Evolutionary conservation across 2,797 vertebrate genomes (phyloP), one percentile per base, ranked within the genome.

Genomic region (Sylvia borin): DNA sequence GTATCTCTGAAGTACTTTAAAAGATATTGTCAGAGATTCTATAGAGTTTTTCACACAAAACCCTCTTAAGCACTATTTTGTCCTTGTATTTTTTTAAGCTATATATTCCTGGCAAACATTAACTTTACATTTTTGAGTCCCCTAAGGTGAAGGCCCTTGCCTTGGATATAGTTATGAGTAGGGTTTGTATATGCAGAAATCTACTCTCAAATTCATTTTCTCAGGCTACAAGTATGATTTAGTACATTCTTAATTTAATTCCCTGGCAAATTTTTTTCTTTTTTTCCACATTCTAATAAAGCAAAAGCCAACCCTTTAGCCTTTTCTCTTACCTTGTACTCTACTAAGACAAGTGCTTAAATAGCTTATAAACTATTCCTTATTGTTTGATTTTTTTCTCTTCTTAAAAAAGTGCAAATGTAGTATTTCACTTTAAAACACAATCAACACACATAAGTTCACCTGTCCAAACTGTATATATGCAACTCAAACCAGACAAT

Each of bases 391-490:
- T 73, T 60, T 65, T 66, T 54, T 54, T 55, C 26, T 91, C 29
- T 29, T 45, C 40, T 26, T 20, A 58, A 71, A 58, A 10, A 88
- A 76, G 72, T 36, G 10, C 10, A 73, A 53, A 42, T 19, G 10
- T 22, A 43, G 2, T 38, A 45, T 73, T 87, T 85, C 8, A 66
- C 11, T 58, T 40, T 11, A 45, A 68, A 67, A 34, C 1, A 2
- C 13, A 83, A 85, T 16, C 22, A 51, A 34, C 7, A 71, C 7
- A 5, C 4, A 2, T 48, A 50, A 67, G 1, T 75, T 48, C n/a
- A 57, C 9, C 32, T 29, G 8, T 29, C 40, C 8, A 8, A 70
- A 70, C n/a, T 1, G 0, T 19, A 40, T 1, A 4, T 13, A 55
- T 14, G 13, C 4, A 72, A 20, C 7, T 42, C 31, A 87, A 87